A percentile compares a stretch with the other conserved stretches of the same genome.
phyloP scores from a whole-genome alignment of 2,888 invertebrate genomes.

The Clanis bilineata region DNA sequence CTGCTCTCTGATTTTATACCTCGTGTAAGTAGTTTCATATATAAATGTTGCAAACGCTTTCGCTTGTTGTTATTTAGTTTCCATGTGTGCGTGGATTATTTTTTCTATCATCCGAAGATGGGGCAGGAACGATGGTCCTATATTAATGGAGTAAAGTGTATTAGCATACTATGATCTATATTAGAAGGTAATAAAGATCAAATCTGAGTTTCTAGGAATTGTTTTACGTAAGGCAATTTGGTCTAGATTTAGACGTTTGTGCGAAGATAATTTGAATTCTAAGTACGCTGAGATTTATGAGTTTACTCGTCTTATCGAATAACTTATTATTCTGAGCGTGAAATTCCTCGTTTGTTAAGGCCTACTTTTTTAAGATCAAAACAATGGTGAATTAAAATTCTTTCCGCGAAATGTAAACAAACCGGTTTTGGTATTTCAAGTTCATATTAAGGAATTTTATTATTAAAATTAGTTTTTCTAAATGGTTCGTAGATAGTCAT shows the following conservation, averaged over 20 bases:
- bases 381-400: background rate
- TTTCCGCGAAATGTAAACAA: background rate
- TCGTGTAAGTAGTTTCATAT: constrained; percentile 60
- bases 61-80: constrained; percentile 52
- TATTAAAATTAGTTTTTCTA: no score
- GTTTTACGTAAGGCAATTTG: background rate
- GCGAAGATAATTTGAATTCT: background rate
- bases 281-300: background rate
- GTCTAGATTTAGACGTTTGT: background rate
- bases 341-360: background rate
- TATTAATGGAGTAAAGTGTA: background rate
- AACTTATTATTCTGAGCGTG: background rate
- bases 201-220: background rate
- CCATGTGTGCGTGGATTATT: constrained; percentile 44
- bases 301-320: background rate
- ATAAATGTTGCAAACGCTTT: constrained; percentile 74
- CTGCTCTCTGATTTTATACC: constrained; percentile 67
- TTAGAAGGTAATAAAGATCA: background rate
- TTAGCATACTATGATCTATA: background rate
- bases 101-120: constrained; percentile 36
- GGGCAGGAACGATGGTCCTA: constrained; percentile 12
- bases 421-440: background rate
- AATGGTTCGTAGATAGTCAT: no score
- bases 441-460: background rate
- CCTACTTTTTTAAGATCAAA: background rate